Evolutionary conservation across 2,797 vertebrate species (phyloP), one percentile per base, ranked within the genome.

Genomic region (Brachymystax lenok): DNA sequence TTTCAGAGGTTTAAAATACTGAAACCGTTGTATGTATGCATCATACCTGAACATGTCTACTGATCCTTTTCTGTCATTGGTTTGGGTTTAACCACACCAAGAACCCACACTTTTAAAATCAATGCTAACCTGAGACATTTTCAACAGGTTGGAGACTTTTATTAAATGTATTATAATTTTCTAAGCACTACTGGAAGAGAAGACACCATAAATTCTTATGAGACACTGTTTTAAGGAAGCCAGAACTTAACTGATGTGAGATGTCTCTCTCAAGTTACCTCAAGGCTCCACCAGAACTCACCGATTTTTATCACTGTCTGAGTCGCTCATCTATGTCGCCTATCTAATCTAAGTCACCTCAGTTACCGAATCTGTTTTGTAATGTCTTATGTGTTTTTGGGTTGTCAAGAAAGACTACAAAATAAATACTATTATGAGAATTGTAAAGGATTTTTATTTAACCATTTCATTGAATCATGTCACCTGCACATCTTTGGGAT

Each of bases 391-490:
- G 40, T 46, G 92, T 92, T 94, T 95, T 94, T 95, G 92, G 94
- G 94, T 92, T 93, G 91, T 93, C 84, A 91, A 91, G 86, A 93
- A 93, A 93, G 86, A 93, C 89, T 92, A 93, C 40, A 95, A 94
- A 93, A 46, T 12, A 46, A 94, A 94, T 90, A 91, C 74, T 90
- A 87, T 92, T 92, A 88, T 86, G 79, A 91, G 86, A 74, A 12
- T 73, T 63, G 67, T 72, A 46, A 59, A 56, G 63, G 28, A 0
- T 12, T 63, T 75, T 59, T 64, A 30, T 76, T 10, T 28, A 52
- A 30, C 21, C 5, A 56, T 28, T 56, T 64, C 4, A 16, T 69
- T 68, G 52, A 24, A 17, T 61, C 70, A 67, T 73, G 51, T 66
- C 50, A 17, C 10, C 17, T 16, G 33, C 19, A 69, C 6, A 21